Evolutionary conservation across 2,113 vertebrate species (phyloP), one percentile per base, ranked within the genome.

Genomic region (Atractosteus spatula): DNA sequence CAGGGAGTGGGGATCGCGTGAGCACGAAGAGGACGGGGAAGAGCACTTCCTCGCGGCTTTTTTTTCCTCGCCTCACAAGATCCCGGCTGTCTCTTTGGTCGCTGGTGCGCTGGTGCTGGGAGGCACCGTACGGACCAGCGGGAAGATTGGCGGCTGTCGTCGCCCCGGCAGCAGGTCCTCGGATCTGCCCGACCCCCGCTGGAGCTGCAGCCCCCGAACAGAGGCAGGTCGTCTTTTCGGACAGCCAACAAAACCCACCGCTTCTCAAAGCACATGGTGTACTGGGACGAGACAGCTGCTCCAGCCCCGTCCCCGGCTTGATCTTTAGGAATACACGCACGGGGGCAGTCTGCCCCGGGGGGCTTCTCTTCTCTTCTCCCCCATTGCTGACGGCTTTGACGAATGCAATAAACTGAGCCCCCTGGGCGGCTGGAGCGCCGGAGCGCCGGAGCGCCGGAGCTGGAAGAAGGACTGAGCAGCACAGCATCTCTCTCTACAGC

Each of bases 231-330:
- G 41, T 8, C 3, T 11, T 41, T 45, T 16, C 41, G 62, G 61
- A 14, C 29, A 62, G 54, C 42, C 47, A 45, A 63, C 7, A 54
- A 72, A 81, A 73, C 54, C 74, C 2, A 71, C 51, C 71, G 72
- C 8, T 71, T 41, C 66, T 56, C 43, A 62, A 75, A 83, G 80
- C 83, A 83, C 82, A 76, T 78, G 81, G 72, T 79, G 72, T 12
- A 82, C 71, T 68, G 62, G 71, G 16, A 62, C 61, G 71, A 66
- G 75, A 74, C 84, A 82, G 84, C 87, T 84, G 83, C 84, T 77
- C 73, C 78, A 55, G 78, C 72, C 79, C 78, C 74, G n/a, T 69
- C 69, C 16, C 71, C 78, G 81, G 74, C 85, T 86, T 84, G 82
- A 78, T 59, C 79, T n/a, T 63, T 41, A 10, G 59, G 8, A 45